Evolutionary conservation across 1,140 invertebrate species (phyloP), one percentile per base, ranked within the genome.

Genomic region (Pemphigus obesinymphae): DNA sequence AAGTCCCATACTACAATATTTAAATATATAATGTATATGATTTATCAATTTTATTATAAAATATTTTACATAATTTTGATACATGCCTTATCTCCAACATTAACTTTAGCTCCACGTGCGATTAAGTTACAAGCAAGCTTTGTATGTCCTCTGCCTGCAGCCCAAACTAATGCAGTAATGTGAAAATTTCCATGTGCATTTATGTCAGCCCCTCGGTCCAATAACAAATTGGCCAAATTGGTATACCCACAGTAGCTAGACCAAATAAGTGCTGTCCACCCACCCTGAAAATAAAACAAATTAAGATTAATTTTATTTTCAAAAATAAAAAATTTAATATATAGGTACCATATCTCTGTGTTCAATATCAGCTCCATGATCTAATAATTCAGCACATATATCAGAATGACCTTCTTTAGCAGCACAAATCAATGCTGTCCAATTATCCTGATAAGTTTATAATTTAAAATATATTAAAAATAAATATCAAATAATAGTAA

Each of bases 181-280:
- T 97, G 95, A 88, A 96, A 97, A 88, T 98, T 97, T 83, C 97
- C 97, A 86, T 97, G 95, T 11, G 96, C 93, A 88, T 99, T 98
- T 8, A 96, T 93, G 87, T 98, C 96, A 1, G 97, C 97, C 58
- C 94, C 94, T 83, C 92, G 91, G 70, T 96, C 92, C 76, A 99
- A 87, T n/a, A 99, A 87, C 82, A 96, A 86, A 45, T 90, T 89
- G 23, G 95, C 96, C 82, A 94, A 90, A 31, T 93, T 91, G 15
- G 92, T 90, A 84, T 93, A 91, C 5, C 96, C 96, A 88, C 97
- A 97, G 86, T 99, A 99, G 10, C 94, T 92, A 0, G 96, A 96
- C 97, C 97, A 99, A 94, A 99, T 97, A 53, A 99, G 89, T 1
- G 97, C 90, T 3, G 96, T 96, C 97, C 97, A 99, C 31, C 95